Evolutionary conservation across 2,888 invertebrate genomes (phyloP), one percentile per base, ranked within the genome.

Genomic region (Cistogaster globosa): DNA sequence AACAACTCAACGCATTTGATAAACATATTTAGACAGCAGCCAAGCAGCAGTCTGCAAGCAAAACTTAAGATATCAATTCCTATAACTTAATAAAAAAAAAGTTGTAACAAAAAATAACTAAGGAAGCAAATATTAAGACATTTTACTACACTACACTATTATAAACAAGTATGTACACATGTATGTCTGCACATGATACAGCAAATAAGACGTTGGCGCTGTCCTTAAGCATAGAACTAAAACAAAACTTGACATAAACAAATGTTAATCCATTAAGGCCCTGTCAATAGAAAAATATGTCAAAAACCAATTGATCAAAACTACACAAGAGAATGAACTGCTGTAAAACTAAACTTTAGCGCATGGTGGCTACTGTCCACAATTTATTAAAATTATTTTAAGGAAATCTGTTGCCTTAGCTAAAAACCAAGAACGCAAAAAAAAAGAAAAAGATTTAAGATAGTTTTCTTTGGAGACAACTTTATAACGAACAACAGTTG

Each of bases 221-320:
- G 9, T 12, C n/a, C 16, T 16, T 38, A 36, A 16, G 45, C 67
- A 74, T 83, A 74, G 57, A 68, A 80, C 26, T 14, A 68, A 76
- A 84, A 48, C 71, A 67, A 90, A 85, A 91, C 90, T 87, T 90
- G 91, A 90, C 91, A 88, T 88, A 87, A 89, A 91, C 90, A 90
- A 91, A 91, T 91, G 90, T 89, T 91, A 90, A 91, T 90, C 91
- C 91, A 91, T 91, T 91, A 90, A 89, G 88, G 87, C 88, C 88
- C 90, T 91, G 91, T 91, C 91, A 91, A 91, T 91, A 88, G 89
- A 83, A 88, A 90, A 90, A 91, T 91, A 89, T 89, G 91, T 91
- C 91, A 91, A 89, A 89, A 87, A 86, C 85, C 87, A 87, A 87
- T 88, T 87, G 87, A 87, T 86, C 80, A 80, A 75, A 57, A 60